These are phyloP conservation scores for Melanotus villosus DNA, from an alignment of 2,888 invertebrate genomes.

Conservation along the genomic window DNA sequence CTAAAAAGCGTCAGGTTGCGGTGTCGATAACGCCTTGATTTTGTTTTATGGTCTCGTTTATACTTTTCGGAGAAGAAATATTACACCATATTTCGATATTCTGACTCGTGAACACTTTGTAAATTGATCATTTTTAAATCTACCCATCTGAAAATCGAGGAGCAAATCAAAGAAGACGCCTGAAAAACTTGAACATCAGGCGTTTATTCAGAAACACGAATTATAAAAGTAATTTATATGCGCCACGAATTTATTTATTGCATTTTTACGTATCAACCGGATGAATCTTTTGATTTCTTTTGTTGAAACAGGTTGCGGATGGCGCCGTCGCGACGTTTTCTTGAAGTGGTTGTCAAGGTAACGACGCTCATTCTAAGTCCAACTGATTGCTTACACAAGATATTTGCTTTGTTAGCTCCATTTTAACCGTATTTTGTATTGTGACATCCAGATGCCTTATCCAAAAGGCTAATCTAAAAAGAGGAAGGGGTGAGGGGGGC, in stretches of 20 bases:
- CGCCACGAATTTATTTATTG: not conserved
- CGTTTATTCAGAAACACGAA: not conserved
- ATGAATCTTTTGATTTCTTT: slow-evolving; percentile 19
- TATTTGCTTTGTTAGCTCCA: slow-evolving; percentile 36
- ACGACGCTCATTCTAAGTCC: slow-evolving; percentile 38
- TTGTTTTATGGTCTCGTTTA: too few relatives aligned
- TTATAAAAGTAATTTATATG: not conserved
- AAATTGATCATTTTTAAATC: too few relatives aligned
- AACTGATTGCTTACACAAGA: slow-evolving; percentile 42
- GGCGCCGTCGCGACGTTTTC: slow-evolving; percentile 40
- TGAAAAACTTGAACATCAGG: too few relatives aligned
- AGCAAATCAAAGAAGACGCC: too few relatives aligned
- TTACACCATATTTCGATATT: too few relatives aligned
- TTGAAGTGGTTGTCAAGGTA: slow-evolving; percentile 36
- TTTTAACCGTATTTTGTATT: slow-evolving; percentile 32
- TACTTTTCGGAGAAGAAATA: too few relatives aligned
- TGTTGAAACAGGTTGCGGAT: slow-evolving; percentile 33
- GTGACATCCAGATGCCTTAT: slow-evolving; percentile 10
- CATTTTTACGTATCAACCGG: slow-evolving; percentile 14
- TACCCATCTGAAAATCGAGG: too few relatives aligned
- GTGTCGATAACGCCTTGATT: too few relatives aligned
- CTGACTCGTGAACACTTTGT: too few relatives aligned
- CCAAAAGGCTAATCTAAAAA: not conserved
- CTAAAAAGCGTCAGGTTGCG: too few relatives aligned
- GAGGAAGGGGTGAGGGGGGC: too few relatives aligned